Evolutionary conservation across 2,888 invertebrate species (phyloP).

Genomic region (Ichneumoninae sp.): DNA sequence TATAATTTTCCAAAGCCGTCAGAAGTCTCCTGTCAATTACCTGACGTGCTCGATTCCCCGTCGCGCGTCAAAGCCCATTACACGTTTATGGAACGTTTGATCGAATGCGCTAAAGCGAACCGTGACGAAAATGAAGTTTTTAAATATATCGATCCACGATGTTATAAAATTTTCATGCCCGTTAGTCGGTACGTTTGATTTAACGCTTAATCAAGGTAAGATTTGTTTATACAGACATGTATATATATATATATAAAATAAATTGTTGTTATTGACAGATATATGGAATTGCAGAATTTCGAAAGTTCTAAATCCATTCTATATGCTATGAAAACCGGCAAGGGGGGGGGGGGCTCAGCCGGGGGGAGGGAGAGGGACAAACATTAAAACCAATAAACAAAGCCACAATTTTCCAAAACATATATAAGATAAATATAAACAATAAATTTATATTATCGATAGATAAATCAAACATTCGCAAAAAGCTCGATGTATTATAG

Average conservation of each 20-base stretch:
- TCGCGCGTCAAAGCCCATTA: background rate
- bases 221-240: background rate
- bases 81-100: background rate
- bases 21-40: conserved; percentile 32
- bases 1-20: conserved; percentile 7
- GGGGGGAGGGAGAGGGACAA: too few relatives aligned
- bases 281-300: too few relatives aligned
- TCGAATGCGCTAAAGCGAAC: background rate
- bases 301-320: too few relatives aligned
- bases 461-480: background rate
- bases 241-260: background rate
- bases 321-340: too few relatives aligned
- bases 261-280: too few relatives aligned
- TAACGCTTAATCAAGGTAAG: too few relatives aligned
- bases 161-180: background rate
- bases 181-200: too few relatives aligned
- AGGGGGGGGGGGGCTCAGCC: too few relatives aligned
- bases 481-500: too few relatives aligned
- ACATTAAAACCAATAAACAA: too few relatives aligned
- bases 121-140: background rate
- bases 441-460: background rate
- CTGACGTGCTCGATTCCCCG: background rate
- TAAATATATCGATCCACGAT: background rate
- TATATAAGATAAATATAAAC: background rate
- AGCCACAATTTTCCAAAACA: background rate